Evolutionary conservation across 2,113 vertebrate species (phyloP).

Genomic region (Sitta europaea): DNA sequence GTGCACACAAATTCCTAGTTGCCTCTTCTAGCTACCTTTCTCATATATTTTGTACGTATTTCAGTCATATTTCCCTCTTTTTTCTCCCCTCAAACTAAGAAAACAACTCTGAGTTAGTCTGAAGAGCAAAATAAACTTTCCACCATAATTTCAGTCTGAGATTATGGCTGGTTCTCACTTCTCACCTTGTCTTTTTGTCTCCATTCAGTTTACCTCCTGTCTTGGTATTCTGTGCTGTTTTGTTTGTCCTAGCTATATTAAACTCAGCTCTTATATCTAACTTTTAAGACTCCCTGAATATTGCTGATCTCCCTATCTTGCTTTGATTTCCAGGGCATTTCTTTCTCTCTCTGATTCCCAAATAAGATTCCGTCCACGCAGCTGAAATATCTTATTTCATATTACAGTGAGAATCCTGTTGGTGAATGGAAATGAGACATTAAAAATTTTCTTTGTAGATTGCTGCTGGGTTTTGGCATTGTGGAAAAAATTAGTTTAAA

Average conservation of each 20-base stretch:
- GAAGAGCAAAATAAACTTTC: neutral
- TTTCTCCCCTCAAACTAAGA: neutral
- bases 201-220: neutral
- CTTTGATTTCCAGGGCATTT: neutral
- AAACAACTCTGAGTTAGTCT: neutral
- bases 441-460: neutral
- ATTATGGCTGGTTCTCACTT: neutral
- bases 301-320: neutral
- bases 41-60: neutral
- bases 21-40: neutral
- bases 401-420: neutral
- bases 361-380: neutral
- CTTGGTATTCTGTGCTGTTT: neutral
- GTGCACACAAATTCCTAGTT: neutral
- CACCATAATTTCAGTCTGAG: neutral
- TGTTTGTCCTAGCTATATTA: neutral
- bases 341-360: neutral
- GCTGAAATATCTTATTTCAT: neutral
- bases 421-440: neutral
- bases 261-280: neutral
- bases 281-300: neutral
- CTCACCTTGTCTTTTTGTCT: neutral
- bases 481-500: neutral
- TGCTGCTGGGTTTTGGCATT: neutral
- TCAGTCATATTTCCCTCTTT: neutral